Evolutionary conservation across 2,797 vertebrate genomes (phyloP).

Genomic region (Sebastolobus altivelis): DNA sequence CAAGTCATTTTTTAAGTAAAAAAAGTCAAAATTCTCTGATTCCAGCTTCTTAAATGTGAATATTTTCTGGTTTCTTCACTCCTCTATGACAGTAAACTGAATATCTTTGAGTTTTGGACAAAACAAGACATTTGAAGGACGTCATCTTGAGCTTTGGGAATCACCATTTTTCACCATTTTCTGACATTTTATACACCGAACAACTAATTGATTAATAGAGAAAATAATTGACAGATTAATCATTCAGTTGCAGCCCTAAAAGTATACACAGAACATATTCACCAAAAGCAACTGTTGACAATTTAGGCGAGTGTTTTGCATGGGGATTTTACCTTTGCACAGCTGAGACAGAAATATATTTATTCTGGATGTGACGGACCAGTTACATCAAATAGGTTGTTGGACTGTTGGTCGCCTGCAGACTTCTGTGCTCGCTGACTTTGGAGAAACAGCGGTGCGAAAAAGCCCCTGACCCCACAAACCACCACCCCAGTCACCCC

Average conservation of each 20-base stretch:
- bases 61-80: too few species aligned
- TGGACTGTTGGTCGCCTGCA: slow-evolving; percentile 29
- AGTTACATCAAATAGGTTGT: slow-evolving; percentile 7
- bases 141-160: too few species aligned
- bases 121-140: too few species aligned
- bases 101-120: too few species aligned
- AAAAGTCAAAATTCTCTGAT: too few species aligned
- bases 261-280: not conserved
- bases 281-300: slow-evolving; percentile 8
- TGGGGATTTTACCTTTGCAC: not conserved
- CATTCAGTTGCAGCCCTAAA: not conserved
- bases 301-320: not conserved
- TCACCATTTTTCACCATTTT: too few species aligned
- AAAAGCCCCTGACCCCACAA: slow-evolving; percentile 42
- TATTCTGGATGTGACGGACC: not conserved
- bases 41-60: too few species aligned
- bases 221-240: too few species aligned
- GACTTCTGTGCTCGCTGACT: slow-evolving; percentile 34
- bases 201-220: too few species aligned
- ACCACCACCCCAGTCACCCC: not conserved
- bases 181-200: too few species aligned
- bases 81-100: too few species aligned
- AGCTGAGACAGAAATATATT: not conserved
- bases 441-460: slow-evolving; percentile 45
- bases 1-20: too few species aligned